Conservation (phyloP, 2,113 vertebrate genomes). For the Vulpes vulpes region DNA sequence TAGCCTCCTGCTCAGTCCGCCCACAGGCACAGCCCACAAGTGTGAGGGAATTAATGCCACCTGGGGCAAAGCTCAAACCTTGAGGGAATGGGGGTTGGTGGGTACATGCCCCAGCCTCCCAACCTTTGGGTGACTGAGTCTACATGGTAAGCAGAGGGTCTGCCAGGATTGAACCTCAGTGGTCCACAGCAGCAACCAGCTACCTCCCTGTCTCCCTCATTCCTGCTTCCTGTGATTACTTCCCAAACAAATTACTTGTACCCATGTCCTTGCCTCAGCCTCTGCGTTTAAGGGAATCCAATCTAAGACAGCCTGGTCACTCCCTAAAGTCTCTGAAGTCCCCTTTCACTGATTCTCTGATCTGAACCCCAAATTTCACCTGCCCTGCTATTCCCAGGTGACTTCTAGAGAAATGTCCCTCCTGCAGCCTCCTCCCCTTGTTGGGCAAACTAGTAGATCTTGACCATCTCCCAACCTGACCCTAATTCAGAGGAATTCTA, state of each 20-base stretch:
- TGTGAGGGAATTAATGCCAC: not conserved
- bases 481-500: slow-evolving; percentile 41
- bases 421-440: not conserved
- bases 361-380: not conserved
- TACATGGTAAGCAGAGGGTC: not conserved
- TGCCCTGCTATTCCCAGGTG: not conserved
- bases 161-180: not conserved
- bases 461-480: slow-evolving; percentile 14
- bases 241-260: not conserved
- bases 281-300: not conserved
- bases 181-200: not conserved
- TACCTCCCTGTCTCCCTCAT: not conserved
- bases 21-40: not conserved
- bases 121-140: not conserved
- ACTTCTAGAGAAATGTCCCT: not conserved
- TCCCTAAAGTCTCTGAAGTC: not conserved
- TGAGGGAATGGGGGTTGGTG: too few species aligned
- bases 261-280: not conserved
- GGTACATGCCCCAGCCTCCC: not conserved
- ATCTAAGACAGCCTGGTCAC: not conserved
- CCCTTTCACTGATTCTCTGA: not conserved
- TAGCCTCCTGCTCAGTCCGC: not conserved
- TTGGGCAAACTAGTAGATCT: not conserved
- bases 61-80: not conserved
- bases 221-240: not conserved